These are phyloP conservation scores for Castor canadensis DNA, from an alignment of 2,113 vertebrate species.

Conservation along the genomic window DNA sequence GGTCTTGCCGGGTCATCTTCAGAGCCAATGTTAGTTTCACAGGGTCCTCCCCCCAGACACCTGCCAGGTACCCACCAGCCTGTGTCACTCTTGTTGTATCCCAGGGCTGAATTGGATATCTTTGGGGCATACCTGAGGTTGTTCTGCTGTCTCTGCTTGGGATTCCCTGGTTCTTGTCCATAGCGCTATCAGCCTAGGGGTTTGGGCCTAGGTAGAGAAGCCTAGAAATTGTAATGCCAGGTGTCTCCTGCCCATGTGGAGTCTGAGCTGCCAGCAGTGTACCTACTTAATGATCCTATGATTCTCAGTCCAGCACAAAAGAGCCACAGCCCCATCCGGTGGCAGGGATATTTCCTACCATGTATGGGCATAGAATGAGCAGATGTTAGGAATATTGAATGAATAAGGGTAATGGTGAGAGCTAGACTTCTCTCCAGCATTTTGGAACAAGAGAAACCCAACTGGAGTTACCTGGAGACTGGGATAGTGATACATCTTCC, in stretches of 20 bases:
- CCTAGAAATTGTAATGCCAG: not conserved
- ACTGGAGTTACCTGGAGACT: constrained; percentile 70
- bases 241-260: not conserved
- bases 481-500: constrained; percentile 65
- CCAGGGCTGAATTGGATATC: not conserved
- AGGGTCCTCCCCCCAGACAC: constrained; percentile 80
- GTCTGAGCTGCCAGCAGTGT: not conserved
- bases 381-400: not conserved
- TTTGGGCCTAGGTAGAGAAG: not conserved
- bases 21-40: constrained; percentile 87
- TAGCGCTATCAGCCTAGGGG: not conserved
- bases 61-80: constrained; percentile 61
- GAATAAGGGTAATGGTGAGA: not conserved
- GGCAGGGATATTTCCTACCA: not conserved
- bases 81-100: not conserved
- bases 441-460: not conserved
- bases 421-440: not conserved
- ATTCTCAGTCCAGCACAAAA: constrained; percentile 21
- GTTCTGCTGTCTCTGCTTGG: not conserved
- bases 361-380: not conserved
- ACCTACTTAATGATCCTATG: not conserved
- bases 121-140: not conserved
- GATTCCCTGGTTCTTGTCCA: not conserved
- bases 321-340: not conserved
- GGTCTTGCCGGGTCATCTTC: constrained; percentile 86